A percentile compares a stretch with the other conserved stretches of the same genome.
Evolutionary conservation across 2,797 vertebrate genomes (phyloP).

Genomic region (Benthosema pterotum): DNA sequence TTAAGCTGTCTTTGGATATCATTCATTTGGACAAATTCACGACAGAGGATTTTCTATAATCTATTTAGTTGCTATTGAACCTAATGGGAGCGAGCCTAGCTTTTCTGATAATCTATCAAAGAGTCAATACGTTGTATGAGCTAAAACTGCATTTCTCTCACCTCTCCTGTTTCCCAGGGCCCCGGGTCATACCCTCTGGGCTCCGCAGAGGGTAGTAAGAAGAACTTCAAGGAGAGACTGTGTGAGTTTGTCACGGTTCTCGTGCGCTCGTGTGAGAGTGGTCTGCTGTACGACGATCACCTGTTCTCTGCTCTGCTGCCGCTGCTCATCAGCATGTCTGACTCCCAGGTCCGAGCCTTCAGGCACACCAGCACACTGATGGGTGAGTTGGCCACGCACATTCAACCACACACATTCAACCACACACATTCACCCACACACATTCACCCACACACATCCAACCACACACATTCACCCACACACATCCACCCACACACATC

Average conservation of each 20-base stretch:
- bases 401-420: background rate
- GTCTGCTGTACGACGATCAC: conserved; percentile 83
- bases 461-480: no score
- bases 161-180: conserved; percentile 69
- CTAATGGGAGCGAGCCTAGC: no score
- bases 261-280: conserved; percentile 79
- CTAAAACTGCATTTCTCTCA: no score
- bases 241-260: conserved; percentile 80
- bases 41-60: no score
- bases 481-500: no score
- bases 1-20: no score
- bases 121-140: no score
- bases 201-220: conserved; percentile 73
- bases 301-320: conserved; percentile 83
- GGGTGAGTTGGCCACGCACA: conserved; percentile 72
- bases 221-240: conserved; percentile 80
- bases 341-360: conserved; percentile 93
- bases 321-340: conserved; percentile 87
- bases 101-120: no score
- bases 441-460: no score
- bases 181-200: conserved; percentile 84
- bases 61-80: no score
- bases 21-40: no score
- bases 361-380: conserved; percentile 91
- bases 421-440: no score